A percentile compares a stretch with the other conserved stretches of the same genome.
These are phyloP conservation scores for Allophyes oxyacanthae DNA, from an alignment of 2,888 invertebrate genomes.

Conservation along the genomic window DNA sequence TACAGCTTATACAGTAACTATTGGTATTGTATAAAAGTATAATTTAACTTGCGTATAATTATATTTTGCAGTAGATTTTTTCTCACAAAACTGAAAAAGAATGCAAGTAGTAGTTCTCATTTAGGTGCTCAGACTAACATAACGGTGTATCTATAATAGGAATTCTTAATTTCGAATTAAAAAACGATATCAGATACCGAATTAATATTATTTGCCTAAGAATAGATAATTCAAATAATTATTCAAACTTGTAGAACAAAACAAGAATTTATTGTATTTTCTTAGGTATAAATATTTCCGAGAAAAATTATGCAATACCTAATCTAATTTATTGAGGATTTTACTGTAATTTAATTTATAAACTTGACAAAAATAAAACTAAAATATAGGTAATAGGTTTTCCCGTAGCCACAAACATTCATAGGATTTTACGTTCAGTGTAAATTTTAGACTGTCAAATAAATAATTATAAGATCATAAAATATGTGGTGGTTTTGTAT, in stretches of 20 bases:
- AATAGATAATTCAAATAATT: conserved; percentile 19
- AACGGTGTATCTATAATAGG: conserved; percentile 28
- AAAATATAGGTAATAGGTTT: conserved; percentile 11
- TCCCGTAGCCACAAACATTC: conserved; percentile 7
- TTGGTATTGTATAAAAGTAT: too few relatives aligned
- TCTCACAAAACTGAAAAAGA: too few relatives aligned
- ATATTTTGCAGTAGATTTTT: too few relatives aligned
- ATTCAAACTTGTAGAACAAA: conserved; percentile 13
- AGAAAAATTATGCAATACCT: not conserved
- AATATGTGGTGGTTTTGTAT: too few relatives aligned
- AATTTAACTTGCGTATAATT: too few relatives aligned
- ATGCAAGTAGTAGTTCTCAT: too few relatives aligned
- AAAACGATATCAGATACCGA: conserved; percentile 8
- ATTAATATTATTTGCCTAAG: conserved; percentile 32
- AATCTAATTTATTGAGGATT: not conserved
- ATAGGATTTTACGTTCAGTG: conserved; percentile 20
- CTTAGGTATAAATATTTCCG: conserved; percentile 1
- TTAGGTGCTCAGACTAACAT: not conserved
- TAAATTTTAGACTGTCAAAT: not conserved
- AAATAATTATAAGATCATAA: too few relatives aligned
- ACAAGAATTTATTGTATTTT: conserved; percentile 4
- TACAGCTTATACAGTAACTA: too few relatives aligned
- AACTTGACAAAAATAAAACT: too few relatives aligned
- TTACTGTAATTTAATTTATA: too few relatives aligned
- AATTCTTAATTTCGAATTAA: conserved; percentile 10